Evolutionary conservation across 2,113 vertebrate species (phyloP).

Genomic region (Progne subis): DNA sequence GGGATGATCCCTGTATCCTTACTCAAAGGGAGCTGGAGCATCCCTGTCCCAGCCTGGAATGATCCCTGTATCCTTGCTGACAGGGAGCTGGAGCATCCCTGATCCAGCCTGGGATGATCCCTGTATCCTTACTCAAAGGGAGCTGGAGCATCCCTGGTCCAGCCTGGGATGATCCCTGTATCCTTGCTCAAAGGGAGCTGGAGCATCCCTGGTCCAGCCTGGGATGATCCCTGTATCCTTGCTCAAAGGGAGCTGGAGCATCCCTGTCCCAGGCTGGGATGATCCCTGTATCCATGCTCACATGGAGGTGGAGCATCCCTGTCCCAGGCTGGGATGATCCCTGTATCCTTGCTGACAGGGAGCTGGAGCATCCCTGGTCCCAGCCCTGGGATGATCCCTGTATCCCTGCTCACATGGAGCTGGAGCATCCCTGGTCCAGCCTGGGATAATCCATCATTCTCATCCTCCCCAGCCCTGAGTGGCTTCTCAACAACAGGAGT

Average conservation of each 20-base stretch:
- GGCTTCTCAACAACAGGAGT: neutral
- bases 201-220: rapidly evolving
- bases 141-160: no score
- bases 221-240: neutral
- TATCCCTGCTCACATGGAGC: rapidly evolving
- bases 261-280: no score
- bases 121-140: no score
- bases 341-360: neutral
- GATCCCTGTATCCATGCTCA: no score
- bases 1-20: neutral
- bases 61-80: neutral
- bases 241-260: neutral
- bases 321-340: neutral
- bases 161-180: no score
- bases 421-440: neutral
- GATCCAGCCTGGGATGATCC: no score
- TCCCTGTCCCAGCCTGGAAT: no score
- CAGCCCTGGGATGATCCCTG: neutral
- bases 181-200: neutral
- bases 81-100: neutral
- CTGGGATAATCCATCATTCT: neutral
- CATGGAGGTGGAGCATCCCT: neutral
- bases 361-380: neutral
- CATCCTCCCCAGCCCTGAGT: neutral
- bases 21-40: neutral